These are phyloP conservation scores for Caenorhabditis latens DNA, from an alignment of 1,140 invertebrate species.

Conservation along the genomic window DNA sequence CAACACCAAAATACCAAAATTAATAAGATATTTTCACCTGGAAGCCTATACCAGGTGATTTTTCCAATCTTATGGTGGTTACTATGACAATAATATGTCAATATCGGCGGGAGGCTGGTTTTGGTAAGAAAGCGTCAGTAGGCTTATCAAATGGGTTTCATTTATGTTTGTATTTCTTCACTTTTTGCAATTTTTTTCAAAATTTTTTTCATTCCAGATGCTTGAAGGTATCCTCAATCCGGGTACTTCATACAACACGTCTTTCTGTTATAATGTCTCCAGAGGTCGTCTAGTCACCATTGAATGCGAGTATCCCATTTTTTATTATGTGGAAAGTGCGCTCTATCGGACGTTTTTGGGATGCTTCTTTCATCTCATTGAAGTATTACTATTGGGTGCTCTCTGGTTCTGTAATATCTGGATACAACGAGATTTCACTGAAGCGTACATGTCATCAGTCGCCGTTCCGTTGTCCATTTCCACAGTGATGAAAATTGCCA, in stretches of 20 bases:
- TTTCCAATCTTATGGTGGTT: no score
- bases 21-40: no score
- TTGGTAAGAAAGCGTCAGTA: no score
- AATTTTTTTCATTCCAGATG: background rate
- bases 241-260: background rate
- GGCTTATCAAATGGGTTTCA: background rate
- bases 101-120: no score
- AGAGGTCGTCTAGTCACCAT: background rate
- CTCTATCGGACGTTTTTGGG: constrained; percentile 26
- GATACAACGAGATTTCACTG: constrained; percentile 39
- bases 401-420: constrained; percentile 48
- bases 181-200: background rate
- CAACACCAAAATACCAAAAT: no score
- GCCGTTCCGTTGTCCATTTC: constrained; percentile 11
- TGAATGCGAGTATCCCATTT: constrained; percentile 24
- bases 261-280: constrained; percentile 34
- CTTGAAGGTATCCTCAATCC: constrained; percentile 32
- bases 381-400: constrained; percentile 8
- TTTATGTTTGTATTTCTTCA: no score
- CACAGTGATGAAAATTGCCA: constrained; percentile 42
- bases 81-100: no score
- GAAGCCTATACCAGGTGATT: no score
- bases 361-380: constrained; percentile 36
- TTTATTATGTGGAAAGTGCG: constrained; percentile 33
- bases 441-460: constrained; percentile 34